Conservation (phyloP, 2,888 invertebrate species). For the Microdon myrmicae region DNA sequence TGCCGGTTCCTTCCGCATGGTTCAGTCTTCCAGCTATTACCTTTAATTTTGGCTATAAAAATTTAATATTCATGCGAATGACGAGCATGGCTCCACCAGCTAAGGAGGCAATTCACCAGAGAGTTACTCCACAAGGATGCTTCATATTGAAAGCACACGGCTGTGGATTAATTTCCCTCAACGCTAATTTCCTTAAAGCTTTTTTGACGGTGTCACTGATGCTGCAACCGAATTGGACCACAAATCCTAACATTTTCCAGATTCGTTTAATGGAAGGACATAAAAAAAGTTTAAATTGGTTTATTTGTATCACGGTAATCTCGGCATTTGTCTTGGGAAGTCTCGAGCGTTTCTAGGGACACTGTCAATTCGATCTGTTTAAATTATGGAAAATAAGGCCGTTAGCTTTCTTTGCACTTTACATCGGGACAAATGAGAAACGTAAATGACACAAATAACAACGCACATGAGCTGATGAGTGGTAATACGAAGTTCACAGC, state of each 20-base stretch:
- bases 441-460: slow-evolving; percentile 35
- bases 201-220: slow-evolving; percentile 28
- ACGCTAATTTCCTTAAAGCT: slow-evolving; percentile 47
- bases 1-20: background rate
- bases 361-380: slow-evolving; percentile 21
- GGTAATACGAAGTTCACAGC: background rate
- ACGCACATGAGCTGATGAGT: background rate
- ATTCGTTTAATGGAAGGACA: slow-evolving; percentile 26
- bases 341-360: background rate
- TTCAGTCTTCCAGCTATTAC: background rate
- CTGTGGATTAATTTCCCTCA: slow-evolving; percentile 46
- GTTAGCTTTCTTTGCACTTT: background rate
- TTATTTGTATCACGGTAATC: slow-evolving; percentile 41
- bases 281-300: slow-evolving; percentile 48
- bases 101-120: too few relatives aligned
- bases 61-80: slow-evolving; percentile 7
- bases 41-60: background rate
- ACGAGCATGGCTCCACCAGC: slow-evolving; percentile 19
- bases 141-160: slow-evolving; percentile 47
- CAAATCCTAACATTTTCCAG: background rate
- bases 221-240: background rate
- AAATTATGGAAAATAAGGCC: slow-evolving; percentile 38
- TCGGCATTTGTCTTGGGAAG: slow-evolving; percentile 18
- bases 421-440: slow-evolving; percentile 25
- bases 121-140: too few relatives aligned